Conservation (phyloP, 92 coral and sea anemone genomes). For the Palythoa grandis region DNA sequence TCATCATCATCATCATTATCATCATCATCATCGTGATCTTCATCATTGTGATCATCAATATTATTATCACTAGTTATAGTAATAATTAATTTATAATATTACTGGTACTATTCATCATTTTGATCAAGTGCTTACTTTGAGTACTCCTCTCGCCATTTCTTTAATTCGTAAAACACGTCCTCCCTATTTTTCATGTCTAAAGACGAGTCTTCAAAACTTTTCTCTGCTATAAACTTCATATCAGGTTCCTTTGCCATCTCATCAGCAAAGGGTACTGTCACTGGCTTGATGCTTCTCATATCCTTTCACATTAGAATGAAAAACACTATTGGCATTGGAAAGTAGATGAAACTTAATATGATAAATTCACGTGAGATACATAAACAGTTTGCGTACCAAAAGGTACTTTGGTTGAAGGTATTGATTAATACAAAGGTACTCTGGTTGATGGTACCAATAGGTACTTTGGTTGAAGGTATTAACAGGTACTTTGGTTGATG, state of each 20-base stretch:
- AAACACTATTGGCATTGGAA: neutral
- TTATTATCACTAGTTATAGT: too few relatives aligned
- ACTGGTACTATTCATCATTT: neutral
- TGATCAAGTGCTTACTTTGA: slow-evolving; percentile 66
- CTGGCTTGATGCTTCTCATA: slow-evolving; percentile 8
- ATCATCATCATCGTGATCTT: too few relatives aligned
- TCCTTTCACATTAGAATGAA: neutral
- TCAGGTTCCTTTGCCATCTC: slow-evolving; percentile 3
- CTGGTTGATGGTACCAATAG: too few relatives aligned
- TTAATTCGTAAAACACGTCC: slow-evolving; percentile 88
- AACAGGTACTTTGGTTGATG: too few relatives aligned
- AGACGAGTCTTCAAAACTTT: slow-evolving; percentile 67
- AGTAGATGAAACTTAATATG: neutral
- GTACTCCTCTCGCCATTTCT: slow-evolving; percentile 88
- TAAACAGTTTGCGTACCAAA: too few relatives aligned
- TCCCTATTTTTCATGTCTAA: slow-evolving; percentile 46
- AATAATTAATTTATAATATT: neutral
- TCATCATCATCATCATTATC: too few relatives aligned
- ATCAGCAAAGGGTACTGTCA: neutral
- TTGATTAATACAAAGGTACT: too few relatives aligned
- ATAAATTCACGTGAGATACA: neutral
- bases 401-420: too few relatives aligned
- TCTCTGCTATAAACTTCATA: slow-evolving; percentile 60
- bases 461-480: too few relatives aligned
- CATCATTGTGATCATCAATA: too few relatives aligned